Evolutionary conservation across 2,113 vertebrate genomes (phyloP), one percentile per base, ranked within the genome.

Genomic region (Bos javanicus): DNA sequence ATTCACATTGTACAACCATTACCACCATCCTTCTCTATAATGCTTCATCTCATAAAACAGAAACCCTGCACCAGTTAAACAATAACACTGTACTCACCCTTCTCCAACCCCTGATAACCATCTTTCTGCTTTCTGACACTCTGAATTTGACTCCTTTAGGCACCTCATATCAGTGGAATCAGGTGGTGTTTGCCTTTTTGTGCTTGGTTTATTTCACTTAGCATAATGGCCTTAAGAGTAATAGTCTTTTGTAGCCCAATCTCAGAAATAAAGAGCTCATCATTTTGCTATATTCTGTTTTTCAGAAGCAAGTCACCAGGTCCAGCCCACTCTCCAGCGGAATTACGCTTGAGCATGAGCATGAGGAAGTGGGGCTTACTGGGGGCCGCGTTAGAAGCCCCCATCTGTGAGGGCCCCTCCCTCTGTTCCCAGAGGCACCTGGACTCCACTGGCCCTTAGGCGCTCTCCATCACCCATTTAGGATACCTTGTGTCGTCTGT

Each of bases 121-220:
- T 36, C 54, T 23, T 60, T 87, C 33, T 43, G 21, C 54, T 57
- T 80, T 87, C 48, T 54, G n/a, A 67, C n/a, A 19, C 57, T 64
- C 15, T 87, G 74, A 25, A 52, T 78, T n/a, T 82, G 33, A 54
- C 46, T 46, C 17, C 23, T 46, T 92, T 36, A 57, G 62, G 52
- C 46, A 21, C 62, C 30, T 54, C 36, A 1, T 54, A 14, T 16
- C 25, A 33, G 57, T 64, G 48, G 46, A 56, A 14, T 64, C 59
- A 6, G 7, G 19, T 12, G 56, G 36, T 74, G 9, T 17, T 76
- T 48, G 64, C 57, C 46, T 60, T 76, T 59, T 62, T 17, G n/a
- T 57, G 93, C n/a, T 39, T 56, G 93, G 50, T 52, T 71, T 57
- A 71, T 89, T 83, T 83, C 78, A 83, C 16, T 46, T 14, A 74